Conservation (phyloP, 2,113 vertebrate species). For the Cyprinodon tularosa region DNA sequence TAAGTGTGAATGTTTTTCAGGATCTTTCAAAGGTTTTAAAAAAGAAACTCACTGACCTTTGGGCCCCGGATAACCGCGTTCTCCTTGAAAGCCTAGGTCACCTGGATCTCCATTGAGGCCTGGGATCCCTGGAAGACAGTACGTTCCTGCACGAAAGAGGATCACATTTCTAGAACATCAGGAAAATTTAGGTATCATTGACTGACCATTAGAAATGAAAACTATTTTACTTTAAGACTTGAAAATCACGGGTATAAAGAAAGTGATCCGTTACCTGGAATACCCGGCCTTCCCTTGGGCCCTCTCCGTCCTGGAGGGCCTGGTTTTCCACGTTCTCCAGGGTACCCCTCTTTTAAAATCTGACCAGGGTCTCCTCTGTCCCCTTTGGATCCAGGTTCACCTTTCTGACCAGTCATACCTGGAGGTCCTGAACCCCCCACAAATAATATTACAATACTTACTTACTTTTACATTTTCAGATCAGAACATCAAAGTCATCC, state of each 20-base stretch:
- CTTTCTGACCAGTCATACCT: conserved; percentile 62
- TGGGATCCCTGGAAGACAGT: conserved; percentile 62
- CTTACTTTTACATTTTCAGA: background rate
- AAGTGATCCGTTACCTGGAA: conserved; percentile 48
- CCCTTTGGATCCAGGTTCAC: conserved; percentile 78
- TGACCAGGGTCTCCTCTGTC: conserved; percentile 68
- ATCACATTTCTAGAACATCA: background rate
- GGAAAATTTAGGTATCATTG: background rate
- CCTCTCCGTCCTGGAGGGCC: conserved; percentile 58
- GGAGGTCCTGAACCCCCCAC: conserved; percentile 46
- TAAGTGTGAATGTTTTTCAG: too few relatives aligned
- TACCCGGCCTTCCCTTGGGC: conserved; percentile 56
- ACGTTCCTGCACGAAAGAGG: conserved; percentile 52
- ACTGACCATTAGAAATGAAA: background rate
- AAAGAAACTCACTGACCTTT: conserved; percentile 63
- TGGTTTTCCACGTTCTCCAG: conserved; percentile 75
- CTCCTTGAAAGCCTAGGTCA: conserved; percentile 51
- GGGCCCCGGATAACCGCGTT: conserved; percentile 46
- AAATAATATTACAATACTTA: background rate
- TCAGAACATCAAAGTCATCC: background rate
- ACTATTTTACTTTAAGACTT: background rate
- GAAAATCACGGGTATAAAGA: too few relatives aligned
- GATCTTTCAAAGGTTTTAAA: background rate
- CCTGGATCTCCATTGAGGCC: conserved; percentile 66
- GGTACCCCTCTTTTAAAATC: background rate